Evolutionary conservation across 1,140 invertebrate species (phyloP).

Genomic region (Camponotus pennsylvanicus): DNA sequence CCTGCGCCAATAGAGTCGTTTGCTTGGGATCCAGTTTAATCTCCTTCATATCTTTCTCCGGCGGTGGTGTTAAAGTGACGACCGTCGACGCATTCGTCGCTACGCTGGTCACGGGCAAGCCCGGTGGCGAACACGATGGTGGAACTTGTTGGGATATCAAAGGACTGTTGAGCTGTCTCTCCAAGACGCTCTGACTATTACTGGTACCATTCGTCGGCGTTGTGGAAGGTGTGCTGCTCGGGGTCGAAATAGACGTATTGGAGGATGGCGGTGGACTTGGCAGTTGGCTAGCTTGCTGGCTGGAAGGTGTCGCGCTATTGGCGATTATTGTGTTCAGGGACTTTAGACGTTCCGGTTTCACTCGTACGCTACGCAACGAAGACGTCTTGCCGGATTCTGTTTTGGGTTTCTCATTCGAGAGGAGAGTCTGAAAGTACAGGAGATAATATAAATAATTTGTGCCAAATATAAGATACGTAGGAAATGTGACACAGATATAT

Average conservation of each 20-base stretch:
- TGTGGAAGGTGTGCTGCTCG: slow-evolving; percentile 80
- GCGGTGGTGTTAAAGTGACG: slow-evolving; percentile 82
- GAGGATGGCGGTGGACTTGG: slow-evolving; percentile 82
- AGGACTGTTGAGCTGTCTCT: slow-evolving; percentile 84
- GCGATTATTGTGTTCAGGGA: slow-evolving; percentile 84
- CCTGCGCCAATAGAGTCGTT: slow-evolving; percentile 84
- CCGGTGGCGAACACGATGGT: slow-evolving; percentile 78
- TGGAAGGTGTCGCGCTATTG: slow-evolving; percentile 71
- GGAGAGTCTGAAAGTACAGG: slow-evolving; percentile 72
- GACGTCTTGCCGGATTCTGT: slow-evolving; percentile 86
- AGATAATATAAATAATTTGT: not conserved
- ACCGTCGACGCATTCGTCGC: slow-evolving; percentile 83
- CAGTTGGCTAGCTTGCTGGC: slow-evolving; percentile 75
- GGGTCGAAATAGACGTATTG: slow-evolving; percentile 79
- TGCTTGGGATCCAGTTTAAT: slow-evolving; percentile 83
- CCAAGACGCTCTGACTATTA: slow-evolving; percentile 80
- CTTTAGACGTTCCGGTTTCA: slow-evolving; percentile 87
- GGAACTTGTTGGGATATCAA: slow-evolving; percentile 82
- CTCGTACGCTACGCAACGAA: slow-evolving; percentile 87
- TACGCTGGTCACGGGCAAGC: slow-evolving; percentile 77
- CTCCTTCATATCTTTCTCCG: slow-evolving; percentile 84
- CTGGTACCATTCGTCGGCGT: slow-evolving; percentile 74
- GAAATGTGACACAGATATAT: not conserved
- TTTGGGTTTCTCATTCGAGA: slow-evolving; percentile 85
- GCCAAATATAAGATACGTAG: not conserved